Conservation (phyloP, 2,113 vertebrate species). For the Hippolais icterina region DNA sequence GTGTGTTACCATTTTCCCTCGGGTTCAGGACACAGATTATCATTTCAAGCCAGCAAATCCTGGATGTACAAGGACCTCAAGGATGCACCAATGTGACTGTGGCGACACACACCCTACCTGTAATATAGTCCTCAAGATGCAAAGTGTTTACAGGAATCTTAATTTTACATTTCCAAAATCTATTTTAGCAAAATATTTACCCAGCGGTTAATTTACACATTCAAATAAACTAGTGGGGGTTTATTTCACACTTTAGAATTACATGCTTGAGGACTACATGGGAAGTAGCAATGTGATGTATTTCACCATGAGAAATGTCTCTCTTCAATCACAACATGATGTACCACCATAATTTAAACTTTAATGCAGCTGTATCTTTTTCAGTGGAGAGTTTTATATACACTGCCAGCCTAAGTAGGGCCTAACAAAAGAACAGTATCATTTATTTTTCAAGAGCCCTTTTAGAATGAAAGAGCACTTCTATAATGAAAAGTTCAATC, state of each 20-base stretch:
- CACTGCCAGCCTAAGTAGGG: background rate
- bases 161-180: slow-evolving; percentile 59
- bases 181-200: slow-evolving; percentile 70
- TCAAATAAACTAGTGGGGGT: slow-evolving; percentile 43
- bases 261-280: background rate
- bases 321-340: background rate
- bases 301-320: background rate
- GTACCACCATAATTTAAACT: background rate
- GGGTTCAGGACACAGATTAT: background rate
- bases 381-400: background rate
- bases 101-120: background rate
- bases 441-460: background rate
- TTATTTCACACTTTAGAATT: background rate
- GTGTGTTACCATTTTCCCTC: background rate
- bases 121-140: slow-evolving; percentile 30
- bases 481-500: background rate
- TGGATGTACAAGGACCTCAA: background rate
- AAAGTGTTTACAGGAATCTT: background rate
- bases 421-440: background rate
- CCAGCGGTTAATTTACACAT: slow-evolving; percentile 28
- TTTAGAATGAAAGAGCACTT: background rate
- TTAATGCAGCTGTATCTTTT: background rate
- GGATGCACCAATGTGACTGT: slow-evolving; percentile 13
- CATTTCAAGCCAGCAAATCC: background rate
- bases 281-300: background rate